These are phyloP conservation scores for Pseudomyrmex flavicornis DNA, from an alignment of 1,140 invertebrate species.

Conservation along the genomic window DNA sequence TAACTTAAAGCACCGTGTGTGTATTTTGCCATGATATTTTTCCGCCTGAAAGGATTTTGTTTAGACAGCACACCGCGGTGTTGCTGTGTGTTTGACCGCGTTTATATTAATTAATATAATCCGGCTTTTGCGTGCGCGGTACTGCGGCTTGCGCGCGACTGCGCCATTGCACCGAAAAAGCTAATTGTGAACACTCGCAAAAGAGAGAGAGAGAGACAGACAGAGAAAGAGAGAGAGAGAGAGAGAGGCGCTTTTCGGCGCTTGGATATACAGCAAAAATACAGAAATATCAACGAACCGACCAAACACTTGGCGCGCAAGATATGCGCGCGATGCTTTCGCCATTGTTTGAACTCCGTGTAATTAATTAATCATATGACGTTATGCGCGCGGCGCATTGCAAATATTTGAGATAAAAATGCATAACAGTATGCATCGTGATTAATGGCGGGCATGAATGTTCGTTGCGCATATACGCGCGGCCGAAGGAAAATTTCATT, in stretches of 20 bases:
- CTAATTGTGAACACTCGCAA: slow-evolving; percentile 27
- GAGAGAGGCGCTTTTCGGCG: slow-evolving; percentile 19
- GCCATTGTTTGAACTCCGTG: slow-evolving; percentile 52
- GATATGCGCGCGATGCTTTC: slow-evolving; percentile 21
- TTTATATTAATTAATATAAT: slow-evolving; percentile 60
- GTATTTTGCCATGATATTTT: slow-evolving; percentile 33
- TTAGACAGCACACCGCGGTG: not conserved
- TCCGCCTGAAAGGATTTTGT: slow-evolving; percentile 30
- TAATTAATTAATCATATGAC: slow-evolving; percentile 57
- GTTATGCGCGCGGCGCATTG: slow-evolving; percentile 42
- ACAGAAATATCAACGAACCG: slow-evolving; percentile 30
- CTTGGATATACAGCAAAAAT: slow-evolving; percentile 35
- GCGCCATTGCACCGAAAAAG: slow-evolving; percentile 29
- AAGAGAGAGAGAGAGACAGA: not conserved
- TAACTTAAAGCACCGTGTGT: not conserved
- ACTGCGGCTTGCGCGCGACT: slow-evolving; percentile 26
- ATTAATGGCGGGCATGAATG: slow-evolving; percentile 44
- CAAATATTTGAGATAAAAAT: slow-evolving; percentile 62
- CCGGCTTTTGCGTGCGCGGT: slow-evolving; percentile 6
- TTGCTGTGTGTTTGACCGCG: slow-evolving; percentile 17
- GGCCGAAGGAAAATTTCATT: slow-evolving; percentile 31
- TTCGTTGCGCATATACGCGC: not conserved
- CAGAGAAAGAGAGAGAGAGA: no score
- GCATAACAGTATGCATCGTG: slow-evolving; percentile 52
- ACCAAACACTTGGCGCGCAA: slow-evolving; percentile 27